Conservation (phyloP, 2,888 invertebrate genomes). For the Apeira syringaria region DNA sequence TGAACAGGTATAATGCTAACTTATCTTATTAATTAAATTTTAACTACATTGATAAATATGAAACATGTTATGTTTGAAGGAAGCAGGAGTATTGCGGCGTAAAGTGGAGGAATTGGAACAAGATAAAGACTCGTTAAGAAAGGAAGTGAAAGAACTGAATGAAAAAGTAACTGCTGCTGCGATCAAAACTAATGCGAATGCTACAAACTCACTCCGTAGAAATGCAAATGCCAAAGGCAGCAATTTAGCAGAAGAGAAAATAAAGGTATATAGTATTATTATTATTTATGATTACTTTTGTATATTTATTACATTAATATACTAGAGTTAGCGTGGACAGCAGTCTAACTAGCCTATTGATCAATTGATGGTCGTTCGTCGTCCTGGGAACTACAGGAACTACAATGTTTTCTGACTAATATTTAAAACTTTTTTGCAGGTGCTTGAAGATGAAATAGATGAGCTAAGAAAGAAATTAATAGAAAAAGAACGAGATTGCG, state of each 20-base stretch:
- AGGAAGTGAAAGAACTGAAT: constrained; percentile 90
- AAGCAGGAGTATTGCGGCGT: constrained; percentile 91
- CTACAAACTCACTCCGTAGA: constrained; percentile 55
- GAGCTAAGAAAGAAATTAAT: constrained; percentile 89
- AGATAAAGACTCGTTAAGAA: constrained; percentile 89
- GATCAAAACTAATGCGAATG: constrained; percentile 58
- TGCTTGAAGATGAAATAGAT: constrained; percentile 88
- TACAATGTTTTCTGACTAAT: too few relatives aligned
- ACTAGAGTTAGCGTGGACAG: too few relatives aligned
- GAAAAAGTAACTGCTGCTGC: constrained; percentile 85
- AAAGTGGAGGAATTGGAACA: constrained; percentile 93
- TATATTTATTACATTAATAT: too few relatives aligned
- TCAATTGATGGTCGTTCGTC: too few relatives aligned
- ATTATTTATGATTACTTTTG: too few relatives aligned
- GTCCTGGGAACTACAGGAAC: too few relatives aligned
- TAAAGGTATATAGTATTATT: too few relatives aligned
- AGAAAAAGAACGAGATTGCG: constrained; percentile 92
- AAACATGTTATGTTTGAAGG: constrained; percentile 67
- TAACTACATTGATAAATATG: background rate
- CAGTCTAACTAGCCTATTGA: too few relatives aligned
- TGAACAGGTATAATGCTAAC: constrained; percentile 86
- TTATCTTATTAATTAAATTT: background rate
- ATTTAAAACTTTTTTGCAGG: constrained; percentile 72
- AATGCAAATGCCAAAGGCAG: constrained; percentile 62
- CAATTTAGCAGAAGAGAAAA: constrained; percentile 86